Evolutionary conservation across 2,113 vertebrate species (phyloP).

Genomic region (Hemibagrus wyckioides): DNA sequence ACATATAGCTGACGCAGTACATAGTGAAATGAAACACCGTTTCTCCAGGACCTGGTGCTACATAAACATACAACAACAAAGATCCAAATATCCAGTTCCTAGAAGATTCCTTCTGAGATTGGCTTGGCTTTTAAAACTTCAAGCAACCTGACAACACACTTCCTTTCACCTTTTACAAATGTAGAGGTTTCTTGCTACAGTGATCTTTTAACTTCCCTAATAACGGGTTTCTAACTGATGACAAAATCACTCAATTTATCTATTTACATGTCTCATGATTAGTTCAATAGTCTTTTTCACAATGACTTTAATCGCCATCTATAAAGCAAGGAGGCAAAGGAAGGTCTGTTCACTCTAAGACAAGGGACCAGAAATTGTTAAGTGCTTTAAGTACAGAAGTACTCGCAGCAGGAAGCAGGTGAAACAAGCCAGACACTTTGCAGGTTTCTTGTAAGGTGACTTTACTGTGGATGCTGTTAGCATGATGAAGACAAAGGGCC

Average conservation of each 20-base stretch:
- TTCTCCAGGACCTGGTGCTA: no score
- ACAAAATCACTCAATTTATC: not conserved
- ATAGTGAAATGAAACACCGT: no score
- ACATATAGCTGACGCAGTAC: no score
- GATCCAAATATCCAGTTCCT: not conserved
- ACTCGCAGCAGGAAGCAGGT: not conserved
- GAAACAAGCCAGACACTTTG: not conserved
- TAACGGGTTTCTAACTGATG: not conserved
- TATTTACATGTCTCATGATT: not conserved
- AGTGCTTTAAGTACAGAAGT: not conserved
- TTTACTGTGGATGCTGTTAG: slow-evolving; percentile 8
- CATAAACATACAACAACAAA: no score
- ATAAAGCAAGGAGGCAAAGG: not conserved
- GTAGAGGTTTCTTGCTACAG: not conserved
- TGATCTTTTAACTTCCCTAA: not conserved
- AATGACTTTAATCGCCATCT: not conserved
- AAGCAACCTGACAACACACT: not conserved
- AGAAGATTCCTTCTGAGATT: not conserved
- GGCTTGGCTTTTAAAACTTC: not conserved
- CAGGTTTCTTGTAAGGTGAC: not conserved
- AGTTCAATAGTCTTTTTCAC: not conserved
- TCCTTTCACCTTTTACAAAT: not conserved
- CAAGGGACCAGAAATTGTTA: not conserved
- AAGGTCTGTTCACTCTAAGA: not conserved
- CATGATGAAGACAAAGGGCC: not conserved